Base-by-base conservation (phyloP, 2,113 vertebrate genomes). In the Tiliqua scincoides region DNA sequence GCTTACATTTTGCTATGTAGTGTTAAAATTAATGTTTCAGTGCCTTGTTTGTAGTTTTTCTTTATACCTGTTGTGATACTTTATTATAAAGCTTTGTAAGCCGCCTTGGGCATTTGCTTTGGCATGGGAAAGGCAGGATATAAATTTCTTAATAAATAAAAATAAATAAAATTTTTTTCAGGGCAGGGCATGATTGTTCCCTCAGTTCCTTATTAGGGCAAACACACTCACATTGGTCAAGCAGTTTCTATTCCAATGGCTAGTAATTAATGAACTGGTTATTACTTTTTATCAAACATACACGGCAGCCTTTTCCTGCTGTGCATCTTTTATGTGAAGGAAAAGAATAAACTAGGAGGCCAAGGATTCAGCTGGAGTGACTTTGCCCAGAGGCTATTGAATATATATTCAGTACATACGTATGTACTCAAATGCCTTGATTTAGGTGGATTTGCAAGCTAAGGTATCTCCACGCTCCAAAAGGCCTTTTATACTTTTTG, bases 371-470 rank as follows among this genome's bases (percentile, higher is more conserved):
- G 70, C 1, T 0, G 1, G 25, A 27, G 40, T 85, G 32, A 12
- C 52, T 68, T 57, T 6, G 82, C 20, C 62, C 43, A 75, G 1
- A 0, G 0, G 32, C 0, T 21, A 59, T 12, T 10, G 0, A 1
- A 71, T 0, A 48, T 48, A 48, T 48, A 48, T 48, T 48, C 43
- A 48, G 43, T 48, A 48, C 43, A 75, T 76, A 27, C 23, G 18
- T 8, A 57, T 2, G 12, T 9, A 37, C 35, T 37, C 2, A 62
- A 23, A 11, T 20, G 11, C 1, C 32, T 71, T 32, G 14, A 32
- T 40, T 30, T 70, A 30, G 30, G 59, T 35, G 30, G 20, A 76
- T 48, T 59, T 72, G 15, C 18, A 17, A 27, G 20, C 6, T 6
- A 30, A 40, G 83, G 11, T 40, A 77, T 37, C 21, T 27, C 43